A percentile compares a stretch with the other conserved stretches of the same genome.
These are phyloP conservation scores for Xyrauchen texanus DNA, from an alignment of 2,113 vertebrate species.

Conservation along the genomic window DNA sequence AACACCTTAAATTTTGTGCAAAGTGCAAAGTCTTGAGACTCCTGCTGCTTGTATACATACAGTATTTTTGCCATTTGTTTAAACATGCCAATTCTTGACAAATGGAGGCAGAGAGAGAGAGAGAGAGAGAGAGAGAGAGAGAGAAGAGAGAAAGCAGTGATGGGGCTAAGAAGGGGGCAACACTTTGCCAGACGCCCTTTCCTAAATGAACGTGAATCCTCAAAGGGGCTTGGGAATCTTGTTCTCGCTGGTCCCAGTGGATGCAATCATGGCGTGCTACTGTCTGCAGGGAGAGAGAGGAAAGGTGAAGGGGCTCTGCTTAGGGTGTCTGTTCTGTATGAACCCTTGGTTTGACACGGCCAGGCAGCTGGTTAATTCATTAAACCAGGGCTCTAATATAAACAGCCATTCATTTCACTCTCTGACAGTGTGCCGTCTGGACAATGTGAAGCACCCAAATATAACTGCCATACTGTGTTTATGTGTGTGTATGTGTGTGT, in stretches of 20 bases:
- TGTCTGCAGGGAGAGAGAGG: conserved; percentile 61
- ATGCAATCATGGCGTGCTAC: conserved; percentile 86
- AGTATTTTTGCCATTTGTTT: conserved; percentile 68
- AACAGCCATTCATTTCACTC: conserved; percentile 98
- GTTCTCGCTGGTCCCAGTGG: conserved; percentile 77
- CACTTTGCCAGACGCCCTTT: conserved; percentile 86
- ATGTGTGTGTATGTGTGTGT: neutral
- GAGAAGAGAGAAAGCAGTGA: conserved; percentile 49
- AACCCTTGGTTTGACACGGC: conserved; percentile 87
- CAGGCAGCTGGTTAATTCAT: conserved; percentile 96
- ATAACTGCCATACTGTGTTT: conserved; percentile 64
- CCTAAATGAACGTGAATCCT: conserved; percentile 68
- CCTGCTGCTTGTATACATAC: conserved; percentile 56
- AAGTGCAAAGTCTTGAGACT: conserved; percentile 47
- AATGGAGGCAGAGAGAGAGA: conserved; percentile 76
- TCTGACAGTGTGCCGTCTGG: conserved; percentile 92
- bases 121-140: conserved; percentile 1
- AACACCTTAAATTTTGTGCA: conserved; percentile 31
- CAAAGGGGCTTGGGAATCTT: conserved; percentile 62
- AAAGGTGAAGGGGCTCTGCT: conserved; percentile 21
- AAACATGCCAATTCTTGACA: conserved; percentile 91
- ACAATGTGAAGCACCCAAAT: conserved; percentile 87
- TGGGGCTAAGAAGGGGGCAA: conserved; percentile 27
- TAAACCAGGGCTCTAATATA: conserved; percentile 99
- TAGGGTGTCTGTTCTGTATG: conserved; percentile 88